Evolutionary conservation across 2,113 vertebrate genomes (phyloP).

Genomic region (Pseudopipra pipra): DNA sequence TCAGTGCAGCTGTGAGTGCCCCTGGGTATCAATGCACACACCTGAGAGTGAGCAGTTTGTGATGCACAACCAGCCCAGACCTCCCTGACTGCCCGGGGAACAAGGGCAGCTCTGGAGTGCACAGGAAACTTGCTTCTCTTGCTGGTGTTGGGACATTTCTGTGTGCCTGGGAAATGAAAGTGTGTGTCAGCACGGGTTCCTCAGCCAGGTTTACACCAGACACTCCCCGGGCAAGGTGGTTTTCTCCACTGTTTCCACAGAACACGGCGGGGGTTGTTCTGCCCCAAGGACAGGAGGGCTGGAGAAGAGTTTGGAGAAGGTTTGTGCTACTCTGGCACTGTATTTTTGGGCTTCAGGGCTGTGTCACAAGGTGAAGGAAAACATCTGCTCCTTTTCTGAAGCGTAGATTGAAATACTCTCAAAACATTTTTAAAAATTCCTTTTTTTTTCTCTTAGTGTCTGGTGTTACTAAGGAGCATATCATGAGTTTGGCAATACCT

Average conservation of each 20-base stretch:
- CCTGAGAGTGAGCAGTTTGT: not conserved
- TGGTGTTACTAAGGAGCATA: not conserved
- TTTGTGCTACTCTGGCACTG: accelerated
- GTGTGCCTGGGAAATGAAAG: not conserved
- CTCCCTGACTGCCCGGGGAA: not conserved
- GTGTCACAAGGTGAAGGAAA: not conserved
- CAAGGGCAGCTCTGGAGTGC: not conserved
- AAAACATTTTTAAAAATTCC: not conserved
- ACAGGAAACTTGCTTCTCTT: not conserved
- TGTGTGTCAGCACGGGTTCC: not conserved
- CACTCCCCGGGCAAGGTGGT: not conserved
- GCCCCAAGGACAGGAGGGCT: not conserved
- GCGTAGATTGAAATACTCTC: not conserved
- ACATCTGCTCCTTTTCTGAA: not conserved
- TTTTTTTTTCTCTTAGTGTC: not conserved
- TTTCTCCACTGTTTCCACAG: not conserved
- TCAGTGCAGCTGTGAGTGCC: not conserved
- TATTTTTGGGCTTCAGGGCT: not conserved
- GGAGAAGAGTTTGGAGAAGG: not conserved
- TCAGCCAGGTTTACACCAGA: not conserved
- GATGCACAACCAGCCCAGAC: not conserved
- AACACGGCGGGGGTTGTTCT: accelerated
- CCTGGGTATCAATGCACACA: accelerated
- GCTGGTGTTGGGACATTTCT: not conserved
- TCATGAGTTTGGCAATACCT: accelerated